These are phyloP conservation scores for Darevskia mixta DNA, from an alignment of 2,797 vertebrate species.

Conservation along the genomic window DNA sequence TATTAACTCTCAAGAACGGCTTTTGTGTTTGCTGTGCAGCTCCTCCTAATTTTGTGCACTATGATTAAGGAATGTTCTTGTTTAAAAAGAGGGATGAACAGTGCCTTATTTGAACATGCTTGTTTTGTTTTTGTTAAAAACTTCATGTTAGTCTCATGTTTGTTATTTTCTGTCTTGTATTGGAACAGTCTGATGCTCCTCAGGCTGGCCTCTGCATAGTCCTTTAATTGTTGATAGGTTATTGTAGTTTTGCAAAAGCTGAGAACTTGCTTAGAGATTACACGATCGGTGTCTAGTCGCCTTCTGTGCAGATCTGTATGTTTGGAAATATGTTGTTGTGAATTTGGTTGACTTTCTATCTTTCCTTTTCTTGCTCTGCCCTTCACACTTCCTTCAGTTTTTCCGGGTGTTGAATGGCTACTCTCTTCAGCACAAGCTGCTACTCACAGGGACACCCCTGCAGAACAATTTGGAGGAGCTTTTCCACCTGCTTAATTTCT, in stretches of 20 bases:
- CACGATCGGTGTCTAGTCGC: neutral
- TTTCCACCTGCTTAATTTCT: slow-evolving; percentile 96
- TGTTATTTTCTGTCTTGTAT: neutral
- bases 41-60: neutral
- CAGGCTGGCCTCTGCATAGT: neutral
- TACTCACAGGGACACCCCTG: slow-evolving; percentile 95
- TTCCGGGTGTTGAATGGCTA: slow-evolving; percentile 97
- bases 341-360: neutral
- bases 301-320: neutral
- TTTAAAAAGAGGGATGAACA: too few species aligned
- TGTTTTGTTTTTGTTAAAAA: neutral
- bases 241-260: neutral
- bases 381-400: slow-evolving; percentile 81
- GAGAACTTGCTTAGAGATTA: neutral
- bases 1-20: neutral
- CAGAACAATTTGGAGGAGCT: slow-evolving; percentile 98
- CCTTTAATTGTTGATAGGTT: neutral
- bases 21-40: neutral
- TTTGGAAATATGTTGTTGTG: neutral
- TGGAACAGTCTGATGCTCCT: neutral
- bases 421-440: slow-evolving; percentile 95
- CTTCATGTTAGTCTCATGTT: neutral
- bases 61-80: neutral
- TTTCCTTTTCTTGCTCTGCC: neutral
- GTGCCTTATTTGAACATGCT: too few species aligned